These are phyloP conservation scores for Diacarnus erythraeanus DNA, from an alignment of 37 sponge, comb jelly and placozoan species.

Conservation along the genomic window DNA sequence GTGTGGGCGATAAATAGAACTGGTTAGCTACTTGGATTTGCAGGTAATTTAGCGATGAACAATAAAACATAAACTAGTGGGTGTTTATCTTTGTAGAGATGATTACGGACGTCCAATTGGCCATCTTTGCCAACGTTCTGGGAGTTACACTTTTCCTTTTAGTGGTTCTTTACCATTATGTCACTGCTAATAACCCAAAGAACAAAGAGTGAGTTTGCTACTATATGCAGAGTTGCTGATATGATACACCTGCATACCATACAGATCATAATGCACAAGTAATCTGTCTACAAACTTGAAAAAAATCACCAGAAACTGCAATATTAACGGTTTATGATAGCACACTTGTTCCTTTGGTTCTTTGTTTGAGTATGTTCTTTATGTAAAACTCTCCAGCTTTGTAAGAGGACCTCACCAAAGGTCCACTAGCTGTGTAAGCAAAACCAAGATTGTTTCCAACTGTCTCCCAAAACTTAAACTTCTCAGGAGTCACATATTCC, in stretches of 20 bases:
- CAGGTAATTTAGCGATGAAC: too few relatives aligned
- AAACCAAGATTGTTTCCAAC: constrained; percentile 89
- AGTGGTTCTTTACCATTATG: constrained; percentile 92
- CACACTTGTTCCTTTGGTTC: not conserved
- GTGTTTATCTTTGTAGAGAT: constrained; percentile 31
- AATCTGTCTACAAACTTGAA: not conserved
- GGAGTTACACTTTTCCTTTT: constrained; percentile 89
- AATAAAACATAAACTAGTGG: too few relatives aligned
- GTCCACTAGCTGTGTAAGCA: constrained; percentile 97
- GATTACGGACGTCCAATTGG: constrained; percentile 92
- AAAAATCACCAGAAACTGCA: not conserved
- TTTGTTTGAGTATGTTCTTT: constrained; percentile 85
- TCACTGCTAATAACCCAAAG: constrained; percentile 85
- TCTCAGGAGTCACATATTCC: constrained; percentile 96
- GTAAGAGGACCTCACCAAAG: constrained; percentile 97
- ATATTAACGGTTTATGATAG: not conserved
- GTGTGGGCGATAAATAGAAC: not conserved
- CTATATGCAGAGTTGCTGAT: too few relatives aligned
- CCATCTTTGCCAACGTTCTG: constrained; percentile 90
- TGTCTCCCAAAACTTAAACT: constrained; percentile 95
- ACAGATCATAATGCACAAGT: not conserved
- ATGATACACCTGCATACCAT: too few relatives aligned
- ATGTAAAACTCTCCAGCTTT: constrained; percentile 94
- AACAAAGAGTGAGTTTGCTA: constrained; percentile 50
- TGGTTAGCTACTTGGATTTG: not conserved